Conservation (phyloP, 2,113 vertebrate genomes). For the Paralichthys olivaceus region DNA sequence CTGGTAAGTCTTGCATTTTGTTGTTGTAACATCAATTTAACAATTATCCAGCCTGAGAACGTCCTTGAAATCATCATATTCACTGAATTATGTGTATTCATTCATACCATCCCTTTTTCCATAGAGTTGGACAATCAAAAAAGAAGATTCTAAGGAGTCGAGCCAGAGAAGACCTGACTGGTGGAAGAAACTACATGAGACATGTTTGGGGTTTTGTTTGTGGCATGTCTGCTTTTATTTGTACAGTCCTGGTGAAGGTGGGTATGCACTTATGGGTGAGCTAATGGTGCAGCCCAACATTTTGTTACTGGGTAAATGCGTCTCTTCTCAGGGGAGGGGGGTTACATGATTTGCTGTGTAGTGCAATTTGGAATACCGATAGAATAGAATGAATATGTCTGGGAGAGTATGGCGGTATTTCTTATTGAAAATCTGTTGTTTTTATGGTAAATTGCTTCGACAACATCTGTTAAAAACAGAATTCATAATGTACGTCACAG, state of each 20-base stretch:
- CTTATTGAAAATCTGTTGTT: conserved; percentile 9
- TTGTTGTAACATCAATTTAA: not conserved
- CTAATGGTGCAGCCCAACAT: no score
- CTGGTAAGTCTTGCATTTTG: conserved; percentile 24
- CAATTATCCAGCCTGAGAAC: not conserved
- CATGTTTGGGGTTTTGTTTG: not conserved
- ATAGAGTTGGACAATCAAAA: conserved; percentile 42
- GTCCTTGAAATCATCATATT: not conserved
- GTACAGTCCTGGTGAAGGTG: not conserved
- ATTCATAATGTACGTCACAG: not conserved
- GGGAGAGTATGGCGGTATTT: conserved; percentile 6
- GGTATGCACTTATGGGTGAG: no score
- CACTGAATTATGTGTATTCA: not conserved
- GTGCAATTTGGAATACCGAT: conserved; percentile 17
- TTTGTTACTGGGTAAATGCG: not conserved
- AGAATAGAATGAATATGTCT: conserved; percentile 13
- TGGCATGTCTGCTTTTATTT: not conserved
- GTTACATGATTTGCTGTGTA: not conserved
- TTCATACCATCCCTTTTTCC: not conserved
- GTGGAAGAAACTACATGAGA: not conserved
- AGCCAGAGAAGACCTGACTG: conserved; percentile 1
- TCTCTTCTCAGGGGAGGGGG: not conserved
- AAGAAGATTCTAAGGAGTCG: no score
- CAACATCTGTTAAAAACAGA: conserved; percentile 1
- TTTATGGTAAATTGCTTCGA: not conserved